These are phyloP conservation scores for Sycon ciliatum DNA, from an alignment of 37 sponge, comb jelly and placozoan genomes.

Conservation along the genomic window DNA sequence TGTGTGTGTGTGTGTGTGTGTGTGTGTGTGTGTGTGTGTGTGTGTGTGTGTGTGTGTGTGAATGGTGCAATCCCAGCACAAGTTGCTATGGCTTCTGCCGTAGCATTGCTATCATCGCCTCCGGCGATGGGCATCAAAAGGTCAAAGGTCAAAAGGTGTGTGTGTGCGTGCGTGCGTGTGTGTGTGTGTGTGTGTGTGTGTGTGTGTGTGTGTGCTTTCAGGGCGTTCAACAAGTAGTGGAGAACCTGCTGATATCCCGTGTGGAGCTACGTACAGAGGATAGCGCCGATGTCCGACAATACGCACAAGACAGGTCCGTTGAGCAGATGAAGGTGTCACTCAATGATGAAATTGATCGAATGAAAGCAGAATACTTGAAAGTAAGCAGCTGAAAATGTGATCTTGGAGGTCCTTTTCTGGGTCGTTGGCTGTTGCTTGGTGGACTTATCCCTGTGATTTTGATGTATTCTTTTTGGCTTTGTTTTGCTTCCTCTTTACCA, in stretches of 20 bases:
- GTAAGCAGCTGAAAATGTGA: slow-evolving; percentile 21
- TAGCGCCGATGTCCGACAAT: slow-evolving; percentile 80
- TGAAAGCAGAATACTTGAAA: slow-evolving; percentile 46
- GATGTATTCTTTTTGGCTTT: too few relatives aligned
- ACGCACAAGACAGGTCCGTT: slow-evolving; percentile 68
- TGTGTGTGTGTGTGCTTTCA: background rate
- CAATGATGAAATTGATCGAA: slow-evolving; percentile 59
- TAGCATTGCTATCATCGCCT: too few relatives aligned
- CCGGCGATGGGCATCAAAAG: too few relatives aligned
- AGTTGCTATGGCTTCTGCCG: too few relatives aligned
- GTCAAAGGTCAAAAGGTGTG: too few relatives aligned
- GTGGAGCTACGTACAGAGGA: slow-evolving; percentile 92
- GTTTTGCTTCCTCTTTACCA: too few relatives aligned
- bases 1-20: too few relatives aligned
- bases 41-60: too few relatives aligned
- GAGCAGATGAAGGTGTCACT: slow-evolving; percentile 79
- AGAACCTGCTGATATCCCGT: slow-evolving; percentile 75
- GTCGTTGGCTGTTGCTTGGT: background rate
- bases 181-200: background rate
- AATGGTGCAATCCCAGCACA: too few relatives aligned
- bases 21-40: too few relatives aligned
- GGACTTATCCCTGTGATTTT: background rate
- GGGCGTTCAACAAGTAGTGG: slow-evolving; percentile 88
- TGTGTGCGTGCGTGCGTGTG: too few relatives aligned
- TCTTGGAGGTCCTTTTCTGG: background rate